Evolutionary conservation across 2,797 vertebrate genomes (phyloP), one percentile per base, ranked within the genome.

Genomic region (Fringilla coelebs): DNA sequence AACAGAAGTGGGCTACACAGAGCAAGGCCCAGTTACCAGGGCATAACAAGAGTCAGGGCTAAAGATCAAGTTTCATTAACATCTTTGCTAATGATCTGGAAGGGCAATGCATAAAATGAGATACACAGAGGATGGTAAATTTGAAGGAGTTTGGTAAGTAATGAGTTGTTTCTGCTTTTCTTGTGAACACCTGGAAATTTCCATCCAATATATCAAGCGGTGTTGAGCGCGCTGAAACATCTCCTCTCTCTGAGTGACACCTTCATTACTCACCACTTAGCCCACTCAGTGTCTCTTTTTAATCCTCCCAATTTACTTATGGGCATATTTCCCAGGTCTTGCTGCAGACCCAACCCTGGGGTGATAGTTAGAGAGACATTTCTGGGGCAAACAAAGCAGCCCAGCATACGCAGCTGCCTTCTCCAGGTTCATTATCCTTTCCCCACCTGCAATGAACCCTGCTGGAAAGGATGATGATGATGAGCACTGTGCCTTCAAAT

Each of bases 271-370:
- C 94, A 94, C 87, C 11, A 4, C 81, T 77, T 75, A 93, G 81
- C 90, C 91, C 85, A 94, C 85, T 92, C 93, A 83, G 57, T 20
- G 48, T 79, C 81, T 89, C 93, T 87, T 89, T 88, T 93, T 72
- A 96, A 90, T 84, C 92, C 81, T 89, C 70, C 2, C 1, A 52
- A 63, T 52, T 43, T 31, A 34, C 45, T 91, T 22, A 32, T 0
- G 3, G 31, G 19, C 2, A 1, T 55, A 71, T 92, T 72, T 75
- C 49, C 25, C 26, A 25, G 68, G 86, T 82, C 63, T 29, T 67
- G 62, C 72, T 60, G 22, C 73, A 79, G 60, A 52, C 46, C 62
- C 62, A 63, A 10, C 49, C 43, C 32, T 45, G 38, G n/a, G 67
- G 1, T 77, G 60, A 22, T 55, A 60, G 18, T 54, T 21, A 32